Evolutionary conservation across 1,140 invertebrate genomes (phyloP), one percentile per base, ranked within the genome.

Genomic region (Drosophila simulans): DNA sequence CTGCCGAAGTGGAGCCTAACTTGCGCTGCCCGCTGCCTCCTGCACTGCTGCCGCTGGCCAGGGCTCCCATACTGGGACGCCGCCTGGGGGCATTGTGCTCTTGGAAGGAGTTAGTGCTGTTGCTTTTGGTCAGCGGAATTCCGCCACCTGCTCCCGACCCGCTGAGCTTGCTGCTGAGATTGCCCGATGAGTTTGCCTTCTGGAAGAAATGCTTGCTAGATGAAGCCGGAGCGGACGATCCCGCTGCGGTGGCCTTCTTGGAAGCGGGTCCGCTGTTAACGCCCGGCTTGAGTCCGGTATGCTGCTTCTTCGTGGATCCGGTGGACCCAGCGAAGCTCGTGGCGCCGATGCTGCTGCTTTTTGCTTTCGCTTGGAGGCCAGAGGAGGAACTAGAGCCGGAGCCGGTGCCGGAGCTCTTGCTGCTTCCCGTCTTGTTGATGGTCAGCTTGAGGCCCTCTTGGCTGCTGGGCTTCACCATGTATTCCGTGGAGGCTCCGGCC

Each of bases 371-470:
- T 45, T 57, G 52, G 13, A 65, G 35, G 7, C 52, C 48, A 51
- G 65, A 48, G 12, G 31, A 35, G 17, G 64, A 52, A 27, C 58
- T 45, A 22, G 90, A 48, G 13, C 66, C 42, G 48, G 63, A 31
- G 13, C 64, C 42, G 48, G 63, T 25, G 45, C 42, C 62, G 7
- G 59, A 55, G 46, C 56, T 58, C 49, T 79, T 79, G 49, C 56
- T 84, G 65, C 68, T 90, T 39, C 77, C 78, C 1, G 96, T 97
- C 93, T 97, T 98, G 81, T 97, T 98, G 8, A 98, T 97, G 0
- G 97, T 98, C 53, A 98, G 94, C 91, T 97, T 98, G 92, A 98
- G 96, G 0, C 97, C 97, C 81, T 97, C 97, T 45, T 90, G 86
- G 62, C 96, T 97, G 35, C 95, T 86, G 40, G 83, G 79, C 56